Evolutionary conservation across 2,888 invertebrate species (phyloP).

Genomic region (Hoplodrina blanda): DNA sequence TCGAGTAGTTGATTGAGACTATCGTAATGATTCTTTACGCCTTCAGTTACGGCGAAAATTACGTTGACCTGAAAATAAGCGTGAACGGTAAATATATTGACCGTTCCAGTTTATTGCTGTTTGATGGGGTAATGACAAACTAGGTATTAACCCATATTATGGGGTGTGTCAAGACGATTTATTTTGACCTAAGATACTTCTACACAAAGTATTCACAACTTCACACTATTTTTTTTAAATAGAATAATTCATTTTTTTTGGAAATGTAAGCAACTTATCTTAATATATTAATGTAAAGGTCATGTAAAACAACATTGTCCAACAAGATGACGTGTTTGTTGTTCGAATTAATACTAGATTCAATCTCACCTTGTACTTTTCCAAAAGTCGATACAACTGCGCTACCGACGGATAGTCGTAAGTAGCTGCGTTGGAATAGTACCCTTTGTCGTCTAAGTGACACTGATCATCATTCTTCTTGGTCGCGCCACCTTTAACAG

Average conservation of each 20-base stretch:
- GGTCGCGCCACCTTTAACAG: slow-evolving; percentile 91
- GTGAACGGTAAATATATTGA: slow-evolving; percentile 15
- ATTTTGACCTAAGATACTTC: neutral
- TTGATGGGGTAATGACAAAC: slow-evolving; percentile 9
- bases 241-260: too few relatives aligned
- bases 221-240: neutral
- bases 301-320: too few relatives aligned
- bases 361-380: slow-evolving; percentile 91
- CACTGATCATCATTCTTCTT: slow-evolving; percentile 93
- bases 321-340: neutral
- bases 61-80: slow-evolving; percentile 92
- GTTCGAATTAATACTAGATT: neutral
- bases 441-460: slow-evolving; percentile 92
- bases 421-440: slow-evolving; percentile 91
- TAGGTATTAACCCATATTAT: slow-evolving; percentile 13
- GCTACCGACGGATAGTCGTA: slow-evolving; percentile 97
- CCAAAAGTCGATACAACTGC: slow-evolving; percentile 92
- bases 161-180: slow-evolving; percentile 5
- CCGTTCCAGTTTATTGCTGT: slow-evolving; percentile 7
- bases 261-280: too few relatives aligned
- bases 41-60: slow-evolving; percentile 96
- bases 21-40: slow-evolving; percentile 92
- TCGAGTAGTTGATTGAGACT: slow-evolving; percentile 93
- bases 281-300: too few relatives aligned
- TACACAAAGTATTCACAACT: neutral